Base-by-base conservation (phyloP, 2,113 vertebrate species). In the Echinops telfairi region DNA sequence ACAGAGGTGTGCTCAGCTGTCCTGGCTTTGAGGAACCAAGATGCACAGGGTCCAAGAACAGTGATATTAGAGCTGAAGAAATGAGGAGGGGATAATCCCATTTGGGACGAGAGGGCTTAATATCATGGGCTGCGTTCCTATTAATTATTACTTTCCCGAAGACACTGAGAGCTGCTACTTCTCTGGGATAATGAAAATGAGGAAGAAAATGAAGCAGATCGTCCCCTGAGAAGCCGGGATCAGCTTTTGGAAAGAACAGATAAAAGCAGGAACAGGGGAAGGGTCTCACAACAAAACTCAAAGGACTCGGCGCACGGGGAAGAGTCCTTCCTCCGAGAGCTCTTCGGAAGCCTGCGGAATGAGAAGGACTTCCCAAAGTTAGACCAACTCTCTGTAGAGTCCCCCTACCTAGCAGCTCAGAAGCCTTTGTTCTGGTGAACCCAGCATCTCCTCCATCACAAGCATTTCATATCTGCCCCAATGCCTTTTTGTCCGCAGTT, bases 31-130 rank as follows among this genome's bases (percentile, higher is more conserved):
- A 76, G 53, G 31, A 95, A 80, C 47, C 68, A 84, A 57, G 77
- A 19, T 64, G 19, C 1, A 22, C 2, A 2, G 22, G 40, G 86
- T 36, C 68, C 66, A 40, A 62, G 79, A 43, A 43, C 79, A 75
- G 68, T 31, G 60, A 85, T 93, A 83, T 92, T 33, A 83, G 92
- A 81, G 53, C 71, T 57, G 38, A 66, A 88, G 83, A 93, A 78
- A 76, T 6, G 58, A 66, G 31, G 62, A 79, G 78, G 62, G 23
- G 23, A 36, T 19, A 36, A 20, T 73, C 71, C 33, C 33, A 36
- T 22, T 73, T 2, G 16, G 20, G 84, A 68, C 10, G n/a, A 31
- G n/a, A 0, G 31, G 71, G 58, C 80, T 40, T 25, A 62, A 19
- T 57, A 70, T 53, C 36, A 90, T 4, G 38, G 38, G 64, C 47